These are phyloP conservation scores for Acestrorhynchus altus DNA, from an alignment of 2,797 vertebrate genomes.

Conservation along the genomic window DNA sequence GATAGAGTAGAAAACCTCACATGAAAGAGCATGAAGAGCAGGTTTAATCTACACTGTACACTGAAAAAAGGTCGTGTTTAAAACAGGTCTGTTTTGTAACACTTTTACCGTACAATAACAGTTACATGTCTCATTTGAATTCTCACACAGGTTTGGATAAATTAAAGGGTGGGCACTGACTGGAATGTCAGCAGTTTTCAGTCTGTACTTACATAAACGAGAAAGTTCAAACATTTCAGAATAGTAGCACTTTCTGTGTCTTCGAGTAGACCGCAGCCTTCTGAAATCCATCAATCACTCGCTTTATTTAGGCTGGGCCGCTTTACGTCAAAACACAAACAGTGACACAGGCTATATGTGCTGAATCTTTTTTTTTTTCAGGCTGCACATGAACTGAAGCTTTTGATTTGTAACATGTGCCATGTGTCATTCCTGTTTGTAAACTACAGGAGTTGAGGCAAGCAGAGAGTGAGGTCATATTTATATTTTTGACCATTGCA, in stretches of 20 bases:
- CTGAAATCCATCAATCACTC: slow-evolving; percentile 51
- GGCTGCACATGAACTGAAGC: background rate
- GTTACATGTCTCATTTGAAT: background rate
- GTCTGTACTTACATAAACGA: slow-evolving; percentile 25
- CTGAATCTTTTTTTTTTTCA: slow-evolving; percentile 20
- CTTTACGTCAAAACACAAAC: slow-evolving; percentile 76
- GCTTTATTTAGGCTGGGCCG: slow-evolving; percentile 72
- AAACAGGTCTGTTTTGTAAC: slow-evolving; percentile 5
- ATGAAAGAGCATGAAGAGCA: background rate
- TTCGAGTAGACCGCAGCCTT: slow-evolving; percentile 17
- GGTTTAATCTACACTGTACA: background rate
- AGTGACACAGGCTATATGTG: slow-evolving; percentile 57
- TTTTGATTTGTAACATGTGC: background rate
- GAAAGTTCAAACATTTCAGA: slow-evolving; percentile 38
- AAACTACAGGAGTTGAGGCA: background rate
- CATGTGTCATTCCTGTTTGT: background rate
- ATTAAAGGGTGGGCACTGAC: background rate
- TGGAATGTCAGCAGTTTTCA: slow-evolving; percentile 31
- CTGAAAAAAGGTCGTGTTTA: background rate
- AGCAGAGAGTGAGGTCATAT: background rate
- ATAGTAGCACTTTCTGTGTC: slow-evolving; percentile 38
- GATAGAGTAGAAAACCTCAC: background rate
- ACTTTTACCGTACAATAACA: background rate
- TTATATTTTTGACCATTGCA: slow-evolving; percentile 1
- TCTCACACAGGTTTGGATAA: background rate